Conservation (phyloP, 2,113 vertebrate genomes). For the Lethenteron reissneri region DNA sequence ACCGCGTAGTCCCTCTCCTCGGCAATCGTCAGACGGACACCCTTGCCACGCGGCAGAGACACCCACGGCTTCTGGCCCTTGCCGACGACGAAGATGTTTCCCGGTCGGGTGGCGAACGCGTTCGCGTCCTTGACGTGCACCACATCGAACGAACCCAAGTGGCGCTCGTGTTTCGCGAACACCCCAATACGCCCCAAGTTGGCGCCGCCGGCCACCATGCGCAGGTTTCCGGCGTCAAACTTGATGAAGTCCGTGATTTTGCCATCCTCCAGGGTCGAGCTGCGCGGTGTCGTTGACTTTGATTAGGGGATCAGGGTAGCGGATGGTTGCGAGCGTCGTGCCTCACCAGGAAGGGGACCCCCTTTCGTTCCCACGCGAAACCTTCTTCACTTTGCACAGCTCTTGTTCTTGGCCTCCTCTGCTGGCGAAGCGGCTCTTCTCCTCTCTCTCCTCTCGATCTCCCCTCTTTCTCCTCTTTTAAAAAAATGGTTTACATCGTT, state of each 20-base stretch:
- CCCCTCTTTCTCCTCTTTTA: too few species aligned
- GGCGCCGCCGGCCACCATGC: conserved; percentile 89
- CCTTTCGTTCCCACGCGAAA: conserved; percentile 74
- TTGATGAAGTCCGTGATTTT: conserved; percentile 97
- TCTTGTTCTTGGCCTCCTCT: conserved; percentile 96
- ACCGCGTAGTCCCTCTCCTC: conserved; percentile 93
- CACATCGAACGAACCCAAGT: conserved; percentile 86
- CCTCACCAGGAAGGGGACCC: conserved; percentile 80
- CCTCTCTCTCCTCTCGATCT: conserved; percentile 20
- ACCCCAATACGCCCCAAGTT: conserved; percentile 90
- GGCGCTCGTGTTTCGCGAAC: conserved; percentile 85
- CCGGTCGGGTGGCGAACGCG: conserved; percentile 75
- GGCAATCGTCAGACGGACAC: conserved; percentile 83
- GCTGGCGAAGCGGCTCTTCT: conserved; percentile 73
- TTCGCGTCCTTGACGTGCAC: conserved; percentile 89
- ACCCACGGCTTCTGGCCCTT: conserved; percentile 96
- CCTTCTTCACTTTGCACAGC: conserved; percentile 85
- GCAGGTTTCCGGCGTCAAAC: conserved; percentile 87
- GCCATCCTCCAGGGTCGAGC: conserved; percentile 78
- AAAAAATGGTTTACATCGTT: too few species aligned
- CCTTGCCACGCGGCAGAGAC: conserved; percentile 81
- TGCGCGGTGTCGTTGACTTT: conserved; percentile 87
- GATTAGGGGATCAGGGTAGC: conserved; percentile 85
- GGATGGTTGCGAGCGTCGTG: conserved; percentile 89
- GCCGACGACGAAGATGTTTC: conserved; percentile 91